Conservation (phyloP, 2,113 vertebrate species). For the Apodemus speciosus region DNA sequence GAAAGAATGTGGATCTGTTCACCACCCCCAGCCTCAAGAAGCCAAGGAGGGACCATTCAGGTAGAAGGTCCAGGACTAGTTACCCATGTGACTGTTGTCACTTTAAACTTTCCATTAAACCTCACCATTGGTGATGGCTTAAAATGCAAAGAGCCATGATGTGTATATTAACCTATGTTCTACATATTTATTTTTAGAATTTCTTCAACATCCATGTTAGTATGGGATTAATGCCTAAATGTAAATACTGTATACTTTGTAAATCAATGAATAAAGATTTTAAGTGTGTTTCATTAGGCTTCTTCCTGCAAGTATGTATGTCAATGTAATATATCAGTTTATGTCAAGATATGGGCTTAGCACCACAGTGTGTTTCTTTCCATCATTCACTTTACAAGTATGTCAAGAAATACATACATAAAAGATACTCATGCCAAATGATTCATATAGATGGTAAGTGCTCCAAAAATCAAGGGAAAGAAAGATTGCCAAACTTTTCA, state of each 20-base stretch:
- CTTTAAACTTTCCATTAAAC: constrained; percentile 55
- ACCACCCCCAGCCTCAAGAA: background rate
- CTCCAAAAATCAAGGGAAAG: constrained; percentile 42
- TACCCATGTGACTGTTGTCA: constrained; percentile 54
- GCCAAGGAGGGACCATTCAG: background rate
- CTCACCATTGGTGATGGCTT: constrained; percentile 37
- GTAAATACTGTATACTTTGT: constrained; percentile 81
- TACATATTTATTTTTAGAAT: constrained; percentile 79
- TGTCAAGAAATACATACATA: background rate
- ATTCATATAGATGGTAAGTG: constrained; percentile 3
- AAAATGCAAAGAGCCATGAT: constrained; percentile 54
- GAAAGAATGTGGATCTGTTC: constrained; percentile 37
- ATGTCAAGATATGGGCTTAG: background rate
- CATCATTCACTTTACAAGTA: background rate
- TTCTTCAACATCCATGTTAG: constrained; percentile 40
- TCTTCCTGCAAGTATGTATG: constrained; percentile 28
- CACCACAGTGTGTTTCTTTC: background rate
- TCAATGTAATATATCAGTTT: background rate
- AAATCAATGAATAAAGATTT: constrained; percentile 80
- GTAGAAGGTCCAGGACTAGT: constrained; percentile 41
- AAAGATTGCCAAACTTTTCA: constrained; percentile 30
- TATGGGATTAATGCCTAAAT: constrained; percentile 69
- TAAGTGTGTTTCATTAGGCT: constrained; percentile 67
- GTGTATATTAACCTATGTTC: constrained; percentile 61
- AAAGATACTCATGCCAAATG: background rate